A percentile compares a stretch with the other conserved stretches of the same genome.
phyloP scores from a whole-genome alignment of 2,797 vertebrate species.

The Eleutherodactylus coqui region DNA sequence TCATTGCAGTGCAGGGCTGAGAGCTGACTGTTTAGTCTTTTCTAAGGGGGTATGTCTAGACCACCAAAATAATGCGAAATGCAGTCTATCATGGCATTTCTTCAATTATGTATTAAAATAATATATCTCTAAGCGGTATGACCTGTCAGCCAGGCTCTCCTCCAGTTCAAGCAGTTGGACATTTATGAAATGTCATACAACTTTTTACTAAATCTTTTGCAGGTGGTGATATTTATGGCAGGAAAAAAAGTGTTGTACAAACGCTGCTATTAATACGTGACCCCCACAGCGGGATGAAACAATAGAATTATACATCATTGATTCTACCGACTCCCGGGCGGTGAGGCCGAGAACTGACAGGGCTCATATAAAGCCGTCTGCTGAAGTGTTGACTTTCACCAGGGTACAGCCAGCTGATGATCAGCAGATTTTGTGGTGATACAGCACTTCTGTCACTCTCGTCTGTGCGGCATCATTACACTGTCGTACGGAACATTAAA shows the following conservation, averaged over 20 bases:
- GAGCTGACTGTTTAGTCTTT: background rate
- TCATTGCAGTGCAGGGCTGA: background rate
- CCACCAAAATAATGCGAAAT: background rate
- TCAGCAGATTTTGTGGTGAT: background rate
- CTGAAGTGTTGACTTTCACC: background rate
- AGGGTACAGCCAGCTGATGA: background rate
- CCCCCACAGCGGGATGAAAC: conserved; percentile 15
- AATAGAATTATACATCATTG: background rate
- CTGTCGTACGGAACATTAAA: background rate
- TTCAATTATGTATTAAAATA: background rate
- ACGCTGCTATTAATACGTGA: background rate
- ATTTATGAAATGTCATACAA: background rate
- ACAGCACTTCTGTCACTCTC: background rate
- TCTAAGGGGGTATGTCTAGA: background rate
- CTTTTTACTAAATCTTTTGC: background rate
- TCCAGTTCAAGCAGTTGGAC: background rate
- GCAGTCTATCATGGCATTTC: background rate
- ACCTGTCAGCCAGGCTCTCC: background rate
- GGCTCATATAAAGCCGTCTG: background rate
- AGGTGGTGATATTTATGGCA: conserved; percentile 7
- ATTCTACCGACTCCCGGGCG: background rate
- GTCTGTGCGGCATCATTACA: background rate
- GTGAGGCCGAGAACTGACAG: background rate
- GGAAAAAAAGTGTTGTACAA: background rate
- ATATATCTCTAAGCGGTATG: background rate